Base-by-base conservation (phyloP, 1,140 invertebrate species). In the Orchestia grillus region DNA sequence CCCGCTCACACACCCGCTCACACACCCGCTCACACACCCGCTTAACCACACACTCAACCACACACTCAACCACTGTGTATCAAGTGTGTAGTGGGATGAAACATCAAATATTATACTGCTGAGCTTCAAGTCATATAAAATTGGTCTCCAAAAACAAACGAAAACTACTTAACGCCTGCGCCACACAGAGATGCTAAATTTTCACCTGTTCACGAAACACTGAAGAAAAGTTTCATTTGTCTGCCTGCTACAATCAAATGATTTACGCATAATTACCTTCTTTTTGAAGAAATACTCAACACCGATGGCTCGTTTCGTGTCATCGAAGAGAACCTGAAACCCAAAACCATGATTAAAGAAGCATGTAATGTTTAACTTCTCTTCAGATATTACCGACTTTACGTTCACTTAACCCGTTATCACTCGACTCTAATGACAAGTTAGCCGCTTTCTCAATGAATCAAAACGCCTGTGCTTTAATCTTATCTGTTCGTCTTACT, bases 291-390 rank as follows among this genome's bases (percentile, higher is more conserved):
- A 77, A 87, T 77, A 96, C 42, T 91, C 57, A n/a, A 96, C 91
- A 28, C 96, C 96, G n/a, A 98, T 98, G 97, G 97, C 98, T 0
- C 98, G 98, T 0, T 98, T 98, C 0, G 98, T 98, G 0, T 98
- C 98, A 97, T 98, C 98, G 0, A 99, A 97, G 97, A 98, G 97
- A 53, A 99, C 98, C 97, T 98, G 98, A 0, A 99, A 96, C 41
- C 8, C 3, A 90, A 42, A 90, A 16, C 88, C 4, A 90, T 42
- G 1, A 3, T 77, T 23, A 36, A 3, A 23, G 3, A 77, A 77
- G 36, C 11, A 23, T 3, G 62, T 77, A 15, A 77, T 3, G 62
- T 36, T 77, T 77, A 28, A 36, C 15, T 77, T 77, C 28, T 36
- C 15, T 77, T 77, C 62, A 3, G 36, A 77, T 77, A n/a, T 23